These are phyloP conservation scores for Lepus americanus DNA, from an alignment of 2,113 vertebrate species.

Conservation along the genomic window DNA sequence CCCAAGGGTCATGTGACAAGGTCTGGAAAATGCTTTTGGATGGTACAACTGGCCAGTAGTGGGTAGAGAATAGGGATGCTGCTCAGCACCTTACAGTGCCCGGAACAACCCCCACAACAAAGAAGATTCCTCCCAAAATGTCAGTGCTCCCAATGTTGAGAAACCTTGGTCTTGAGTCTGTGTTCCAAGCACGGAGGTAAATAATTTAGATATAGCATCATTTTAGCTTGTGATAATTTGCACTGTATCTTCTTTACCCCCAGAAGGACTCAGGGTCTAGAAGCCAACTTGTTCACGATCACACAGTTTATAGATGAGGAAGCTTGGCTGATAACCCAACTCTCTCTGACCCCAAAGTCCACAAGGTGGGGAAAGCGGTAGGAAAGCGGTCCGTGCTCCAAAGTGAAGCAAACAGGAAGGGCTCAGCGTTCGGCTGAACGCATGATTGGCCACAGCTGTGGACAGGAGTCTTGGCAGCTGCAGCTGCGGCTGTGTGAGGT, in stretches of 20 bases:
- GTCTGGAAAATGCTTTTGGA: too few relatives aligned
- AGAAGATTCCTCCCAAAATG: not conserved
- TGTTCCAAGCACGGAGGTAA: not conserved
- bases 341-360: not conserved
- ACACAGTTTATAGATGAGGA: not conserved
- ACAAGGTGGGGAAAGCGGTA: not conserved
- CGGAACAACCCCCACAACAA: not conserved
- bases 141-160: not conserved
- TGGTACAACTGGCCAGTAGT: too few relatives aligned
- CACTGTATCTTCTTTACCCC: not conserved
- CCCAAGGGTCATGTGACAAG: too few relatives aligned
- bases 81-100: accelerated
- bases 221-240: not conserved
- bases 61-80: too few relatives aligned
- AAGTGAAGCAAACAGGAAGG: not conserved
- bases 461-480: constrained; percentile 32
- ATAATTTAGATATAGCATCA: not conserved
- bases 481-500: constrained; percentile 33
- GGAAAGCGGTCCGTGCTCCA: not conserved
- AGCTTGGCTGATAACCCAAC: not conserved
- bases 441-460: constrained; percentile 64
- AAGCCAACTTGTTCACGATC: not conserved
- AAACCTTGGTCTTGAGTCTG: not conserved
- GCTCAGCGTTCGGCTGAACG: constrained; percentile 19
- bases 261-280: not conserved